phyloP scores from a whole-genome alignment of 2,888 invertebrate species.

The Acanthosepion lycidas region DNA sequence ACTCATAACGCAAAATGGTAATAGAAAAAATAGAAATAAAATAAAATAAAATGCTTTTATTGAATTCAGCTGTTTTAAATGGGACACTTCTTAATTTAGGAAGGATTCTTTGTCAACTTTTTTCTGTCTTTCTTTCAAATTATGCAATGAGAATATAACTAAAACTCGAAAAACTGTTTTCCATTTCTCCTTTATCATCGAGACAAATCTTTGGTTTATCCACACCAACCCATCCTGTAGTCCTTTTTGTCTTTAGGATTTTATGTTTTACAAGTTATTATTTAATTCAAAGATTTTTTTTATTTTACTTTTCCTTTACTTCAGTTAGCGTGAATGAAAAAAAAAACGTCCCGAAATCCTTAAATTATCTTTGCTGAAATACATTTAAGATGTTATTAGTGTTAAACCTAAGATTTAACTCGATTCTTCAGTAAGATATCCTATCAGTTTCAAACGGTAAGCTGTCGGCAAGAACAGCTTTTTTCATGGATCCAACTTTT shows the following conservation, averaged over 20 bases:
- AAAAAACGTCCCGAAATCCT: background rate
- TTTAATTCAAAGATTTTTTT: constrained; percentile 6
- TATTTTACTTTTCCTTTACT: background rate
- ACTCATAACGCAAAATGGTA: no score
- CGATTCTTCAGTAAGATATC: background rate
- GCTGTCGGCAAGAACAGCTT: constrained; percentile 33
- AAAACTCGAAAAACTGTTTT: background rate
- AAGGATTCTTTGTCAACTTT: no score
- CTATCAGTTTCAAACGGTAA: constrained; percentile 8
- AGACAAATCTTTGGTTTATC: constrained; percentile 8
- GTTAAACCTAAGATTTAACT: constrained; percentile 18
- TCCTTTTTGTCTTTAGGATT: background rate
- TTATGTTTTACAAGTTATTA: background rate
- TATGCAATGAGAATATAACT: no score
- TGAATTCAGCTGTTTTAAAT: no score
- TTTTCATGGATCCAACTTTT: background rate
- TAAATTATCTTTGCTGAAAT: background rate
- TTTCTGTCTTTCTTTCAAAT: no score
- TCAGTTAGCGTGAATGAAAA: background rate
- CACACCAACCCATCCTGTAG: background rate
- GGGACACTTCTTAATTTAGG: no score
- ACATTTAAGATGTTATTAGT: constrained; percentile 33
- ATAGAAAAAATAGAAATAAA: no score
- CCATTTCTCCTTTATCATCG: background rate
- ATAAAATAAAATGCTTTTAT: no score